Percentiles rank a stretch among this genome's conserved stretches.
Conservation (phyloP, 2,113 vertebrate genomes). For the Oxyruncus cristatus region DNA sequence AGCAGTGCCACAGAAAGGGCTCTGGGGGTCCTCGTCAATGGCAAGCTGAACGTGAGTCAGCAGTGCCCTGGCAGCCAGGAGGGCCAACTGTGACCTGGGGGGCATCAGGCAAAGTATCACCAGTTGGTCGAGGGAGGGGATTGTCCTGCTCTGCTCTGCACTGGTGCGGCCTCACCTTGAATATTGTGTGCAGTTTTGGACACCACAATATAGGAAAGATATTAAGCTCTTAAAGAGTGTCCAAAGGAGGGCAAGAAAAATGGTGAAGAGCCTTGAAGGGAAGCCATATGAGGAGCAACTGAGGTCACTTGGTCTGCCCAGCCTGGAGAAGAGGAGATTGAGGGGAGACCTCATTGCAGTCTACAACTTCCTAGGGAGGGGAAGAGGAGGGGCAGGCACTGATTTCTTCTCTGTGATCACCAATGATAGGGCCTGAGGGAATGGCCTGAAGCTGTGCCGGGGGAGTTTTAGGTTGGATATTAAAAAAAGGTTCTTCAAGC, state of each 20-base stretch:
- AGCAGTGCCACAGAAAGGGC: background rate
- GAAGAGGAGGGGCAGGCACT: background rate
- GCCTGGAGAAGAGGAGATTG: background rate
- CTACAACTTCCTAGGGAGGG: background rate
- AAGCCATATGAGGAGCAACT: background rate
- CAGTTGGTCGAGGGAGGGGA: background rate
- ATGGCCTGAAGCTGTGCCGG: background rate
- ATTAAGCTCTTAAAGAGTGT: background rate
- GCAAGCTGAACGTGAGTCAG: background rate
- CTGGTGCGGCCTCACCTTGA: background rate
- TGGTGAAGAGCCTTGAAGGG: background rate
- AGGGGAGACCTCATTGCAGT: background rate
- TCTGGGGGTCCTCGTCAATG: background rate
- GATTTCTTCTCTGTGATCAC: background rate
- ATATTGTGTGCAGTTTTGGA: background rate
- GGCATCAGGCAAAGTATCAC: background rate
- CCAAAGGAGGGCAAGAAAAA: background rate
- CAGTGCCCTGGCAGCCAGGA: background rate
- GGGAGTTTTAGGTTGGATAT: background rate
- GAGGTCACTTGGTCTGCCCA: background rate
- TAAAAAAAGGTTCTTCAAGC: background rate
- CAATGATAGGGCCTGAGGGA: background rate
- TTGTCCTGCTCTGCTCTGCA: background rate
- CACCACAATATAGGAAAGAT: background rate
- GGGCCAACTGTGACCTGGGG: background rate